Base-by-base conservation (phyloP, 92 coral and sea anemone genomes). In the Phenganax stokvisi region DNA sequence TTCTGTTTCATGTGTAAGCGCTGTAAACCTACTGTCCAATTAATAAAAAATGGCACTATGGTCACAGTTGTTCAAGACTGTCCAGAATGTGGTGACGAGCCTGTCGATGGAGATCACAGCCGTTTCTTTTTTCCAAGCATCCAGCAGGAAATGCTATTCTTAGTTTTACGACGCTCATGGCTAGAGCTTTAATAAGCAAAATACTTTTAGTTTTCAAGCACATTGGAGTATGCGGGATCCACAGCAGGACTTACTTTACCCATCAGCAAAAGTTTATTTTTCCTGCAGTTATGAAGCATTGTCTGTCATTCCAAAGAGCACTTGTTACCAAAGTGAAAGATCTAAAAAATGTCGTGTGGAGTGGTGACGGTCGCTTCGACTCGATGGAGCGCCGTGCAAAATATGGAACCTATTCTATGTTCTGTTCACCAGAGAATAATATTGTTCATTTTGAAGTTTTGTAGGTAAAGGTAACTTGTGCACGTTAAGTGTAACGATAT, bases 81-180 rank as follows among this genome's bases (percentile, higher is more conserved):
- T 61, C 60, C 54, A 27, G 52, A 70, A 10, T 81, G 85, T 57
- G 77, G 85, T 81, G 79, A 68, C 51, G 52, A 57, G 63, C 79
- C 16, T 81, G 69, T 54, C 47, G 44, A 25, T 81, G 78, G 85
- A 81, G 67, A 63, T 81, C 79, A 28, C 78, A 81, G 63, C 85
- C 85, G 61, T 71, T 81, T 13, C 30, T 81, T 8, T 69, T 81
- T 81, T 62, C 66, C 12, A 81, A 81, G 71, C 70, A 81, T 69
- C 85, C 84, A 53, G 84, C 77, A 9, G 84, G 76, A n/a, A 81
- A 81, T 69, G 76, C 67, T 44, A 53, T 56, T 30, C 52, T 81
- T 20, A 81, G 85, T 63, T 81, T 81, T 71, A 56, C 66, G 27
- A 75, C 70, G 69, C 53, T 81, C 16, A 81, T 81, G 85, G 85